Evolutionary conservation across 2,113 vertebrate genomes (phyloP).

Genomic region (Hypanus sabinus): DNA sequence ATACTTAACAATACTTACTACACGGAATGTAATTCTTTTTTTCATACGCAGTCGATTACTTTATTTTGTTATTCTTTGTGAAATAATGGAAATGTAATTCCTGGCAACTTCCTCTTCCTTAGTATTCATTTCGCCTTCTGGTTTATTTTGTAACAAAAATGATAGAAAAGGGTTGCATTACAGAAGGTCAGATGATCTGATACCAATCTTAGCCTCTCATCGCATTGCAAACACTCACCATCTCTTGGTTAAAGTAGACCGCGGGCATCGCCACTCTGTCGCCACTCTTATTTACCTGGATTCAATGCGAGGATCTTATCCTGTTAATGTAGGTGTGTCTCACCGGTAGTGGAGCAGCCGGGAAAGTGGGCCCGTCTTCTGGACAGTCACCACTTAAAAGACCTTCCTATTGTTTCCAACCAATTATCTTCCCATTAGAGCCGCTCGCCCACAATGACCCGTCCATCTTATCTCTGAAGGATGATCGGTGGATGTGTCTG

Average conservation of each 20-base stretch:
- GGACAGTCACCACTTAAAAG: background rate
- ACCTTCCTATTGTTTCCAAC: background rate
- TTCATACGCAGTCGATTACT: background rate
- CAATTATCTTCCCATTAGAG: conserved; percentile 11
- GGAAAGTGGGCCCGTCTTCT: conserved; percentile 45
- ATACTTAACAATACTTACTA: background rate
- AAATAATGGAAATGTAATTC: background rate
- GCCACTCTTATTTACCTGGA: conserved; percentile 66
- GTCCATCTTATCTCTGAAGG: background rate
- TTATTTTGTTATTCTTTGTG: too few species aligned
- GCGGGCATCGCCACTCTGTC: conserved; percentile 64
- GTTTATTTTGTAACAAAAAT: background rate
- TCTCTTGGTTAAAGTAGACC: background rate
- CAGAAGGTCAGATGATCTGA: conserved; percentile 58
- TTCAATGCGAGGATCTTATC: conserved; percentile 53
- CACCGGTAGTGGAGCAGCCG: conserved; percentile 55
- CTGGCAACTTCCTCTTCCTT: background rate
- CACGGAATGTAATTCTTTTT: background rate
- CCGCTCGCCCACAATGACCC: background rate
- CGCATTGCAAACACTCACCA: conserved; percentile 9
- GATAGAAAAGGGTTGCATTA: background rate
- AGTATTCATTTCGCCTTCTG: background rate
- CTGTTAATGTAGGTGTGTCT: conserved; percentile 63
- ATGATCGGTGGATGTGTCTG: conserved; percentile 2
- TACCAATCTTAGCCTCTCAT: conserved; percentile 53